Base-by-base conservation (phyloP, 2,797 vertebrate species). In the Nasua narica region DNA sequence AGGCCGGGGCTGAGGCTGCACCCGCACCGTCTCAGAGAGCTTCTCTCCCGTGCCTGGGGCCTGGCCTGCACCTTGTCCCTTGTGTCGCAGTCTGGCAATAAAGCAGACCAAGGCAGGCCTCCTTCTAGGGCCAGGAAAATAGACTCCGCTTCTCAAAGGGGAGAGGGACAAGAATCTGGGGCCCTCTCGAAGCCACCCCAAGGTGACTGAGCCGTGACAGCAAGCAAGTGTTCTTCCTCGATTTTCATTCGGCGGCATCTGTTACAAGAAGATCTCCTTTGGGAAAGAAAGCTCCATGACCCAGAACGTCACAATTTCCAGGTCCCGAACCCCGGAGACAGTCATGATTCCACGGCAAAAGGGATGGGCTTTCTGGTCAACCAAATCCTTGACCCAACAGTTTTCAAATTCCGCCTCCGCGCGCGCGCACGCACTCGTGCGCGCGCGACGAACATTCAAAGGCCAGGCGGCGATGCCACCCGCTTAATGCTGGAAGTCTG, bases 401-500 rank as follows among this genome's bases (percentile, higher is more conserved):
- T 58, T 35, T 87, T 65, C 8, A 67, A 46, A 35, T 9, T 43
- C 43, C 7, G 43, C 43, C 43, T 43, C 43, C 7, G 8, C 7
- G 43, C 5, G 43, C 43, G 2, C 6, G 72, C 14, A n/a, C n/a
- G n/a, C n/a, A n/a, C n/a, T n/a, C 7, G 8, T 8, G 43, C 5
- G 43, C 43, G 2, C 6, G 72, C 14, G 76, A 78, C 76, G 62
- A 5, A 0, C 21, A 69, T 52, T 85, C 58, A 65, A 43, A 76
- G 60, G 27, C 82, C 43, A 3, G 43, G 78, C 56, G 62, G 70
- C 15, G 2, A 25, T 9, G 27, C 32, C 65, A 67, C 91, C 60
- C n/a, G 35, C 56, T 87, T 81, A 82, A 40, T 40, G 81, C 90
- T 91, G 46, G 32, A 92, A 81, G 50, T 76, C 84, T 37, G 83